Conservation (phyloP, 2,113 vertebrate species). For the Galemys pyrenaicus region DNA sequence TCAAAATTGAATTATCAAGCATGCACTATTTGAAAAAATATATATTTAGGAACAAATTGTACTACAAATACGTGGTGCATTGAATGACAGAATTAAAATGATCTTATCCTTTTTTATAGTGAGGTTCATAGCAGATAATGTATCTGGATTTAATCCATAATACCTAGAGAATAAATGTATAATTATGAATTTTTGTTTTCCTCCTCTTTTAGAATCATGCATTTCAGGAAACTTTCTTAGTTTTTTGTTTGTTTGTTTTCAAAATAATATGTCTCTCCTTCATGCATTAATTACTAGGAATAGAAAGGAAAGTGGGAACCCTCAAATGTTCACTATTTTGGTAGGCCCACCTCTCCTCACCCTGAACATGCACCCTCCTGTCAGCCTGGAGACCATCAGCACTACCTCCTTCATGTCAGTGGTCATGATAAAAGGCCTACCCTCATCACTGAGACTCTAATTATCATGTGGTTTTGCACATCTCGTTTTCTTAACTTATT, state of each 20-base stretch:
- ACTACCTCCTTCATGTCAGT: neutral
- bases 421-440: neutral
- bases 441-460: neutral
- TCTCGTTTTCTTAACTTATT: neutral
- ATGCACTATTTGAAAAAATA: neutral
- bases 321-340: neutral
- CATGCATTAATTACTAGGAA: neutral
- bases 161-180: neutral
- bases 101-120: neutral
- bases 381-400: neutral
- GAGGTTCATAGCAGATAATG: neutral
- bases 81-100: neutral
- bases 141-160: neutral
- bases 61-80: neutral
- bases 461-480: neutral
- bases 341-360: accelerated
- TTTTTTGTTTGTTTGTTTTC: neutral
- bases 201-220: neutral
- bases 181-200: neutral
- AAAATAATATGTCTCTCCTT: neutral
- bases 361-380: accelerated
- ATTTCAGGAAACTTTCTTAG: neutral
- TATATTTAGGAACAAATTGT: neutral
- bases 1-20: neutral
- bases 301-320: neutral